Conservation (phyloP, 2,888 invertebrate species). For the Himalopsyche anomala region DNA sequence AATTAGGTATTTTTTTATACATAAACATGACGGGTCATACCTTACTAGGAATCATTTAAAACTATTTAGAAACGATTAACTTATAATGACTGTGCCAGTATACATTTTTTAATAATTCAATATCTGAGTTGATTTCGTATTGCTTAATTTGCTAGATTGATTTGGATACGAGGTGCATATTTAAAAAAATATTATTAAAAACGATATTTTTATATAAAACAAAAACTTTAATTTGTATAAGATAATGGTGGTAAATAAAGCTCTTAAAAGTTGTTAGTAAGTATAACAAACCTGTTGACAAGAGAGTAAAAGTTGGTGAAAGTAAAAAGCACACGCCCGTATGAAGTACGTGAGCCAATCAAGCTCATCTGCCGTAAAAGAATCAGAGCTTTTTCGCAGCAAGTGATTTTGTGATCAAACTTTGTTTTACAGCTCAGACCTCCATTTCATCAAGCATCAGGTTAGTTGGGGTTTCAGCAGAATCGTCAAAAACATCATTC, state of each 20-base stretch:
- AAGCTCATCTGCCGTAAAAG: slow-evolving; percentile 55
- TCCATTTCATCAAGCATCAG: slow-evolving; percentile 25
- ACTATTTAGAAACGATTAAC: too few relatives aligned
- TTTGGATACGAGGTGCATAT: too few relatives aligned
- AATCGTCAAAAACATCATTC: slow-evolving; percentile 22
- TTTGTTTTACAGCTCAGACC: slow-evolving; percentile 35
- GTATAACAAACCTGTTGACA: slow-evolving; percentile 26
- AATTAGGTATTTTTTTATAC: too few relatives aligned
- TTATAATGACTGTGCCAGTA: too few relatives aligned
- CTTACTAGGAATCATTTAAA: too few relatives aligned
- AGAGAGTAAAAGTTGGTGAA: slow-evolving; percentile 20
- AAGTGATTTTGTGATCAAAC: slow-evolving; percentile 57
- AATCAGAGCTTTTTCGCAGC: slow-evolving; percentile 51
- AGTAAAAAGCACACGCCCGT: slow-evolving; percentile 42
- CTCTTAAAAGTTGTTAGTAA: slow-evolving; percentile 11
- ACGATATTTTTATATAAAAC: neutral
- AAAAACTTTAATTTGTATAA: neutral
- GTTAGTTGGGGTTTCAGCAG: slow-evolving; percentile 10
- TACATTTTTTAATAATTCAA: too few relatives aligned
- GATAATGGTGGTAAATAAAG: neutral
- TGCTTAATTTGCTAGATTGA: too few relatives aligned
- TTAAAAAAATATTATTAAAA: too few relatives aligned
- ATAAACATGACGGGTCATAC: too few relatives aligned
- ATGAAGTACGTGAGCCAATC: slow-evolving; percentile 64
- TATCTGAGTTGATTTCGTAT: too few relatives aligned